phyloP scores from a whole-genome alignment of 2,797 vertebrate genomes.

The Gallirallus australis region DNA sequence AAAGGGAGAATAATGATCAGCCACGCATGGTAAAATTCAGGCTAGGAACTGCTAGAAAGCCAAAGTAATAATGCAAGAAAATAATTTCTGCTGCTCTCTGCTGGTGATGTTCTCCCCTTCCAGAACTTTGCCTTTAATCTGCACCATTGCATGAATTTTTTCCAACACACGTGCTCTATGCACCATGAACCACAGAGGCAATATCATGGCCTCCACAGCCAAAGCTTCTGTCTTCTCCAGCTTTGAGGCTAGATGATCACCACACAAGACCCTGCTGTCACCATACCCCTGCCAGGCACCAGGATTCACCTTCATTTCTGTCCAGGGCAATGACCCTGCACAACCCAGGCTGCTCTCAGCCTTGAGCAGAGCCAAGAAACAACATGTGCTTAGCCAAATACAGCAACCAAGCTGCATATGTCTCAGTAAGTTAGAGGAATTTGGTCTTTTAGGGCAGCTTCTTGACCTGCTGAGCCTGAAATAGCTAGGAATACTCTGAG shows the following conservation, averaged over 20 bases:
- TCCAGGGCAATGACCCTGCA: accelerated
- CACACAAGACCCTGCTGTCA: not conserved
- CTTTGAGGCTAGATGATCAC: not conserved
- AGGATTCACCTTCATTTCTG: not conserved
- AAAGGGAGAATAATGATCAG: not conserved
- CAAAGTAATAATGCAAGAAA: not conserved
- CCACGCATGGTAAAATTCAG: not conserved
- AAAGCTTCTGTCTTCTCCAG: not conserved
- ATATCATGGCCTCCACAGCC: accelerated
- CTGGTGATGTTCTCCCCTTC: not conserved
- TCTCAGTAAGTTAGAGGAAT: not conserved
- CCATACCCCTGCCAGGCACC: accelerated
- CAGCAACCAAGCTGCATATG: not conserved
- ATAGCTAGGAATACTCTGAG: not conserved
- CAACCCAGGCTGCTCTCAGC: not conserved
- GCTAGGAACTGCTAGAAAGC: not conserved
- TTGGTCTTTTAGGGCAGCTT: not conserved
- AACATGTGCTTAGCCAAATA: not conserved
- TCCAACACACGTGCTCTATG: not conserved
- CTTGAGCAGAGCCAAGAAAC: not conserved
- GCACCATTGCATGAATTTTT: accelerated
- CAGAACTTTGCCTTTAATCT: not conserved
- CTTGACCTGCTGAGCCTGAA: not conserved
- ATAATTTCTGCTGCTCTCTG: not conserved
- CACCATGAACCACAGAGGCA: accelerated